Conservation (phyloP, 2,113 vertebrate species). For the Gorsachius goisagi region DNA sequence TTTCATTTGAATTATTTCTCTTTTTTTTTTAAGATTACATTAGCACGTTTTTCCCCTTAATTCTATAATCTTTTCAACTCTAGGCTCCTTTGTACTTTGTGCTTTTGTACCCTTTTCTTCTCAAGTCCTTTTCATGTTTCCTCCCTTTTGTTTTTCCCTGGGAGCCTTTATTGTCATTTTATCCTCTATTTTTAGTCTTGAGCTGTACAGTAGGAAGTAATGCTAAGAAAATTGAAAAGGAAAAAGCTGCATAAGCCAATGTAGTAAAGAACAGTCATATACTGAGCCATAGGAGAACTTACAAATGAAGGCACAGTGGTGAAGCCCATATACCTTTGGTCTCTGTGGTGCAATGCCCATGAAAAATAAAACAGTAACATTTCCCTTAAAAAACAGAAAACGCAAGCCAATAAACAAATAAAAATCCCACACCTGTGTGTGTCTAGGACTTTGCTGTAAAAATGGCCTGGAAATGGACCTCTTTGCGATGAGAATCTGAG, state of each 20-base stretch:
- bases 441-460: constrained; percentile 33
- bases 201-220: constrained; percentile 58
- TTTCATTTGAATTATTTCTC: constrained; percentile 58
- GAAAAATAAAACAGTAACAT: constrained; percentile 61
- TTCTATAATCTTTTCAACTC: constrained; percentile 68
- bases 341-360: constrained; percentile 29
- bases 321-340: not conserved
- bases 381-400: not conserved
- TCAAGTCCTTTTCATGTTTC: constrained; percentile 70
- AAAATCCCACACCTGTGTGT: not conserved
- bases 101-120: constrained; percentile 70
- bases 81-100: constrained; percentile 54
- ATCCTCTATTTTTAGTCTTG: constrained; percentile 63
- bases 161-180: constrained; percentile 66
- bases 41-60: constrained; percentile 64
- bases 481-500: constrained; percentile 10
- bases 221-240: constrained; percentile 53
- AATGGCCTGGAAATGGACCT: constrained; percentile 21
- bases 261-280: constrained; percentile 22
- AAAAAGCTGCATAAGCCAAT: not conserved
- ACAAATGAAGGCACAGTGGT: constrained; percentile 18
- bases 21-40: constrained; percentile 51
- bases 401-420: not conserved
- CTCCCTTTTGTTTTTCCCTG: constrained; percentile 69
- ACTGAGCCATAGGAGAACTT: constrained; percentile 13